These are phyloP conservation scores for Apistogramma diplotaenia DNA, from an alignment of 2,113 vertebrate species.

Conservation along the genomic window DNA sequence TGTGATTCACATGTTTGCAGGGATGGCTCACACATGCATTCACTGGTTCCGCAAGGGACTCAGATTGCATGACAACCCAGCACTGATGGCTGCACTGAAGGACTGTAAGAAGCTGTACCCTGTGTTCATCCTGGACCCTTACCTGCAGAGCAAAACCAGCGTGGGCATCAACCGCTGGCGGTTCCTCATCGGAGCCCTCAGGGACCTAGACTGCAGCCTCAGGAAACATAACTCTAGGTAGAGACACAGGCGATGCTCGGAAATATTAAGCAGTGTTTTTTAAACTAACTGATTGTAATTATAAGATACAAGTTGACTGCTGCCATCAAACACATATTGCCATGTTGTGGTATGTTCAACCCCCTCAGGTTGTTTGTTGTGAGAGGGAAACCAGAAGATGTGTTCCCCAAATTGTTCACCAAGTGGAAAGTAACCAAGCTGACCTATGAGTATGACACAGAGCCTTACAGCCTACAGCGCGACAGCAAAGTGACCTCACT, in stretches of 20 bases:
- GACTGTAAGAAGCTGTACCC: conserved; percentile 71
- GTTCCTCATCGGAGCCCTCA: conserved; percentile 69
- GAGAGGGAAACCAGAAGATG: conserved; percentile 67
- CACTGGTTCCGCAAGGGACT: conserved; percentile 81
- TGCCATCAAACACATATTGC: neutral
- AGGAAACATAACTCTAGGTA: conserved; percentile 73
- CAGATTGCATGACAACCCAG: conserved; percentile 75
- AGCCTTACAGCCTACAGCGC: conserved; percentile 61
- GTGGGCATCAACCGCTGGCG: conserved; percentile 61
- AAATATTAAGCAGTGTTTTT: neutral
- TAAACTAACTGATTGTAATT: neutral
- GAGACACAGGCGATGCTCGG: neutral
- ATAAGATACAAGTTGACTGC: neutral
- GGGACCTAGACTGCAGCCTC: conserved; percentile 75
- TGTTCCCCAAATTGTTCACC: conserved; percentile 70
- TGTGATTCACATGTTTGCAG: neutral
- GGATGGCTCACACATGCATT: conserved; percentile 68
- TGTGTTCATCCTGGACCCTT: conserved; percentile 73
- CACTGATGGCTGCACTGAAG: conserved; percentile 61
- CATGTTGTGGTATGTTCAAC: neutral
- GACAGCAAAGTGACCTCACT: conserved; percentile 58
- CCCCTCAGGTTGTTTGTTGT: conserved; percentile 72
- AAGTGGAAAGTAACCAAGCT: conserved; percentile 67
- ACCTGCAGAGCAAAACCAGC: conserved; percentile 40
- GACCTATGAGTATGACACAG: conserved; percentile 75